Conservation (phyloP, 2,113 vertebrate species). For the Catharus bicknelli region DNA sequence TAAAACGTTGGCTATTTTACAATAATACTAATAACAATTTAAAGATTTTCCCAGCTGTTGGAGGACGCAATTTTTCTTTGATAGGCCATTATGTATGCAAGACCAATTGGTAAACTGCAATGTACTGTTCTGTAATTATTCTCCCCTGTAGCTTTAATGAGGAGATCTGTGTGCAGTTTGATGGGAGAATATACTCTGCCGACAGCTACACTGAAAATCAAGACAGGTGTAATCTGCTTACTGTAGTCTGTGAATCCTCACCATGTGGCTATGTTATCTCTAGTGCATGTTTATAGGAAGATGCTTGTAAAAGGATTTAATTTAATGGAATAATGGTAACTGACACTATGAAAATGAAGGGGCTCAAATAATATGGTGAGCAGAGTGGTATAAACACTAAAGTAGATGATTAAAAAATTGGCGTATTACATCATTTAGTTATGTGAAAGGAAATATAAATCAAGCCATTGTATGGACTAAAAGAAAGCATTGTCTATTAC, state of each 20-base stretch:
- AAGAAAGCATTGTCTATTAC: background rate
- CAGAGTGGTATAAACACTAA: background rate
- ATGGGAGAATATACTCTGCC: constrained; percentile 52
- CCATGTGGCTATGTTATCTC: constrained; percentile 64
- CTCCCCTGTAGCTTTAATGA: constrained; percentile 71
- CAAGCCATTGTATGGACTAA: background rate
- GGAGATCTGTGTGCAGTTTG: constrained; percentile 54
- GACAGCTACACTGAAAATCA: constrained; percentile 55
- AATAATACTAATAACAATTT: constrained; percentile 35
- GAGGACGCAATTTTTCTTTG: constrained; percentile 30
- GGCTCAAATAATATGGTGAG: constrained; percentile 15
- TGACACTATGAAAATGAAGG: constrained; percentile 60
- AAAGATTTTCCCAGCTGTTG: constrained; percentile 58
- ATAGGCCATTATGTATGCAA: constrained; percentile 55
- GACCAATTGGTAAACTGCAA: constrained; percentile 66
- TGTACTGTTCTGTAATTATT: constrained; percentile 63
- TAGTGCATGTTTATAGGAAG: constrained; percentile 57
- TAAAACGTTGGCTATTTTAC: constrained; percentile 23
- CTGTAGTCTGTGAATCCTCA: constrained; percentile 58
- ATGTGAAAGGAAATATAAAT: background rate
- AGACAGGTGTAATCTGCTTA: constrained; percentile 70
- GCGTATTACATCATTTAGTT: background rate
- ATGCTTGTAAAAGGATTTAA: constrained; percentile 68
- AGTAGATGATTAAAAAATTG: constrained; percentile 20
- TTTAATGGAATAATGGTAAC: constrained; percentile 71